Conservation (phyloP, 2,888 invertebrate species). For the Hedychridium roseum region DNA sequence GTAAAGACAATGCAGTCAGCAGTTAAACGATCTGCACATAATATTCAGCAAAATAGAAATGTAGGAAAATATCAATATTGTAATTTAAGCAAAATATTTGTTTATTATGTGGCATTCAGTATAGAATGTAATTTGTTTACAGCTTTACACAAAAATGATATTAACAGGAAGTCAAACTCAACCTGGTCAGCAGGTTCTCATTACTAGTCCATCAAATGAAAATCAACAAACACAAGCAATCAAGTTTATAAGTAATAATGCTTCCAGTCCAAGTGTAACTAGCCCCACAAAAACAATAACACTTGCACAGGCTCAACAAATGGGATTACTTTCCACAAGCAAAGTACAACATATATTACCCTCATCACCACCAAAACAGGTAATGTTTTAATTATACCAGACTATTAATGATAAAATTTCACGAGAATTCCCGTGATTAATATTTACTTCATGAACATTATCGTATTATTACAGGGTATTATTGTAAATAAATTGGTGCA, state of each 20-base stretch:
- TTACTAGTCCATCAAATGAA: conserved; percentile 55
- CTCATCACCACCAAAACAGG: conserved; percentile 55
- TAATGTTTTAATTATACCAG: too few species aligned
- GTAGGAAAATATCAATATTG: conserved; percentile 34
- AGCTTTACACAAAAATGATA: conserved; percentile 62
- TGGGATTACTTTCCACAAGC: conserved; percentile 67
- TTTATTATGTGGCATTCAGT: conserved; percentile 2
- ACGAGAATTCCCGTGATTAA: background rate
- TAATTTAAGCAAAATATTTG: background rate
- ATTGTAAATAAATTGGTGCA: conserved; percentile 66
- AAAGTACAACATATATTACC: conserved; percentile 65
- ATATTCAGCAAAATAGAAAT: conserved; percentile 59
- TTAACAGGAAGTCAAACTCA: conserved; percentile 57
- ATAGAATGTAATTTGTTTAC: too few species aligned
- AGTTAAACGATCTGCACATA: conserved; percentile 63
- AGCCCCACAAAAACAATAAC: conserved; percentile 71
- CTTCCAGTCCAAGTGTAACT: conserved; percentile 49
- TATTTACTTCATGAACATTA: too few species aligned
- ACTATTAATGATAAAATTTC: background rate
- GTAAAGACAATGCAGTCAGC: conserved; percentile 52
- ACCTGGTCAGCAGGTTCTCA: conserved; percentile 56
- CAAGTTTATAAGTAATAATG: conserved; percentile 55
- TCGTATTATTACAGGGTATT: conserved; percentile 62
- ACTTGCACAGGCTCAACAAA: conserved; percentile 71
- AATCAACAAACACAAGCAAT: conserved; percentile 52